A percentile compares a stretch with the other conserved stretches of the same genome.
Evolutionary conservation across 2,888 invertebrate species (phyloP).

Genomic region (Malthinus flaveolus): DNA sequence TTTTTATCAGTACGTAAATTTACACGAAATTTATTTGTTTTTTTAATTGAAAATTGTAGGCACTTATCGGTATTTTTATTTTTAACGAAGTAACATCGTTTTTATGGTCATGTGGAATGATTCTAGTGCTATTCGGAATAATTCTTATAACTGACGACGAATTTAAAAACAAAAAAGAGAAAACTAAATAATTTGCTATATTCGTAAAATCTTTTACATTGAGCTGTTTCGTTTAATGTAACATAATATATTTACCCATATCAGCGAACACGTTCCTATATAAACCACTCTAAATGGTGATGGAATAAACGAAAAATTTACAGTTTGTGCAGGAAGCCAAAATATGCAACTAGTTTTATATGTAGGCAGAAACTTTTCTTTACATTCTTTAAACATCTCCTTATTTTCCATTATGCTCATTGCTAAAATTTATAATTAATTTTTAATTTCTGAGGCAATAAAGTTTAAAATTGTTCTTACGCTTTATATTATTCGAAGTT

Average conservation of each 20-base stretch:
- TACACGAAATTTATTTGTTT: background rate
- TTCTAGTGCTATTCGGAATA: constrained; percentile 71
- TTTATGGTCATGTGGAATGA: constrained; percentile 73
- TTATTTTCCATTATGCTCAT: constrained; percentile 75
- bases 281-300: constrained; percentile 75
- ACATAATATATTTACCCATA: constrained; percentile 85
- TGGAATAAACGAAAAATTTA: constrained; percentile 77
- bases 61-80: constrained; percentile 67
- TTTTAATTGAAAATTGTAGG: constrained; percentile 58
- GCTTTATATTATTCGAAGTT: too few species aligned
- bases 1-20: constrained; percentile 59
- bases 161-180: constrained; percentile 1
- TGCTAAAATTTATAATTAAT: constrained; percentile 60
- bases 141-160: constrained; percentile 60
- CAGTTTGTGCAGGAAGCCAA: constrained; percentile 80
- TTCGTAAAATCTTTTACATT: background rate
- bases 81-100: constrained; percentile 72
- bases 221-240: constrained; percentile 69
- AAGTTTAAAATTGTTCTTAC: background rate
- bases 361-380: constrained; percentile 71
- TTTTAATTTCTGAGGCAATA: background rate
- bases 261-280: constrained; percentile 75
- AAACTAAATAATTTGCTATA: constrained; percentile 1
- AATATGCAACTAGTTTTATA: constrained; percentile 77
- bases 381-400: constrained; percentile 72